Evolutionary conservation across 1,140 invertebrate species (phyloP), one percentile per base, ranked within the genome.

Genomic region (Marisa cornuarietis): DNA sequence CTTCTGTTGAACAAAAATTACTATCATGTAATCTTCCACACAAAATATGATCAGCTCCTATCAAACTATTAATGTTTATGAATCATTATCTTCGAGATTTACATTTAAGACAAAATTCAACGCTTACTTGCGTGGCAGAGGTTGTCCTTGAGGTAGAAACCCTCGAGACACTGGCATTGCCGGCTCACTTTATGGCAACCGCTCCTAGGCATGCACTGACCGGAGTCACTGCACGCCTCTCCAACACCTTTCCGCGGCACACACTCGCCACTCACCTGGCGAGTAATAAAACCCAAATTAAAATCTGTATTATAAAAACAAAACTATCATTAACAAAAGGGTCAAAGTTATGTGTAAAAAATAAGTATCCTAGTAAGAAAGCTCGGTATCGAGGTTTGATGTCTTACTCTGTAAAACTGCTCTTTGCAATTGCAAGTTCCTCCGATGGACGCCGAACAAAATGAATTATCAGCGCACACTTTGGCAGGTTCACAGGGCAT

Each of bases 251-350:
- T 65, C 10, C 65, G 74, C 52, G 58, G 31, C 13, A 73, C 62
- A 71, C 81, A 82, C 73, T 74, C 42, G 22, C 81, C 81, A 65
- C 65, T 77, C 2, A 77, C 76, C 76, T 77, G 76, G 8, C 26
- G 10, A 24, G 65, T 11, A 68, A 68, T 14, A 58, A 11, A 58
- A 14, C 11, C 8, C 11, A 18, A 58, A 58, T 58, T 58, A 42
- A 42, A 6, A 58, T 58, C 54, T 58, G 54, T 58, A 58, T 9
- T 14, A 58, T 58, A 58, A 11, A 1, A 58, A 58, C 54, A 58
- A 58, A 58, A 58, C 52, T 9, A 54, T 58, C 16, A 3, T 58
- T 9, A 11, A 58, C 54, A 14, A 42, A 42, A 42, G 31, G 31
- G 31, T 42, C 31, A 42, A 42, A 42, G 31, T 42, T 42, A 42